Conservation (phyloP, 2,888 invertebrate species). For the Gastrophysa polygoni region DNA sequence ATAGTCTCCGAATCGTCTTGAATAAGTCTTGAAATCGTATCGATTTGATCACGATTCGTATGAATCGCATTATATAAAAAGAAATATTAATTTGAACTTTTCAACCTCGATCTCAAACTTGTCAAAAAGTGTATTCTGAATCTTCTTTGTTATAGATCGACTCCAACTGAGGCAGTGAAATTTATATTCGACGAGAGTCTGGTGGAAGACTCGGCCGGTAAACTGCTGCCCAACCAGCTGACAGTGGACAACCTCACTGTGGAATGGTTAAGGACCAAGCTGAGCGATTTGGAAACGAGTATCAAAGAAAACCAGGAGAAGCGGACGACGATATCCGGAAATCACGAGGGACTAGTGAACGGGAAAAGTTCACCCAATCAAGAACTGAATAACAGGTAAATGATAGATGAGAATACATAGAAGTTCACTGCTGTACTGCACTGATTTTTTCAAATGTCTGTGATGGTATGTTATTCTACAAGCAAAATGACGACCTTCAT, state of each 20-base stretch:
- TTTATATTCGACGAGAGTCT: slow-evolving; percentile 89
- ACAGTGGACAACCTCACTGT: slow-evolving; percentile 93
- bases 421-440: no score
- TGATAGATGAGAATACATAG: no score
- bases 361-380: slow-evolving; percentile 51
- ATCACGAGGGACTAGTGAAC: slow-evolving; percentile 49
- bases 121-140: no score
- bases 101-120: no score
- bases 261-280: slow-evolving; percentile 83
- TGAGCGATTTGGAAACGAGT: slow-evolving; percentile 78
- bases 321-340: slow-evolving; percentile 36
- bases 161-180: slow-evolving; percentile 75
- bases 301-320: slow-evolving; percentile 80
- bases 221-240: slow-evolving; percentile 83
- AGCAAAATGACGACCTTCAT: no score
- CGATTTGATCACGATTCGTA: no score
- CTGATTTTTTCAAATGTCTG: no score
- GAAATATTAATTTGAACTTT: no score
- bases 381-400: slow-evolving; percentile 53
- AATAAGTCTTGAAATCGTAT: no score
- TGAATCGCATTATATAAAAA: no score
- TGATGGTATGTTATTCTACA: no score
- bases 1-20: no score
- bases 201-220: slow-evolving; percentile 87
- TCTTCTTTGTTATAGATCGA: slow-evolving; percentile 67